Evolutionary conservation across 2,113 vertebrate species (phyloP).

Genomic region (Ranitomeya variabilis): DNA sequence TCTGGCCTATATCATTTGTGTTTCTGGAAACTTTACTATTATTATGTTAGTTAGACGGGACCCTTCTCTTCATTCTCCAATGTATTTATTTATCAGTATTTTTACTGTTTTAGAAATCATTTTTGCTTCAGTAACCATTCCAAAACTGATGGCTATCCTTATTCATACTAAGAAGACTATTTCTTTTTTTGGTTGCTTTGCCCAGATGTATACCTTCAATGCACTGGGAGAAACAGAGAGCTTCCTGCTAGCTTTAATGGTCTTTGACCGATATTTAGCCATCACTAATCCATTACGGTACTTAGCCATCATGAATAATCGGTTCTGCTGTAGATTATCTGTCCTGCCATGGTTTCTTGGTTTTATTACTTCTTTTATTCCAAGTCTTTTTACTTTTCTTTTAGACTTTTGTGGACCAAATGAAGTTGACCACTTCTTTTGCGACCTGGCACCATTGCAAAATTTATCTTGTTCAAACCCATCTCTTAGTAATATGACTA

Average conservation of each 20-base stretch:
- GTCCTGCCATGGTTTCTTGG: constrained; percentile 60
- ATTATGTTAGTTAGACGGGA: constrained; percentile 47
- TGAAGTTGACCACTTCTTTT: constrained; percentile 66
- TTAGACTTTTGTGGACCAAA: constrained; percentile 64
- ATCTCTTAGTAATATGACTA: constrained; percentile 60
- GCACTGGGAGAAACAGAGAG: constrained; percentile 65
- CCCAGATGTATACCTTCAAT: constrained; percentile 63
- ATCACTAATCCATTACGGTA: constrained; percentile 64
- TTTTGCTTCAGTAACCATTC: constrained; percentile 62
- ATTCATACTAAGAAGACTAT: constrained; percentile 54
- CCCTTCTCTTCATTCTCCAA: constrained; percentile 62
- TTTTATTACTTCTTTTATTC: constrained; percentile 61
- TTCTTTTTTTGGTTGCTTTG: constrained; percentile 61
- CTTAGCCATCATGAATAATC: constrained; percentile 55
- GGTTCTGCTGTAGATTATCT: constrained; percentile 57
- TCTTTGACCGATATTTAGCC: constrained; percentile 61
- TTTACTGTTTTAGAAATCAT: constrained; percentile 62
- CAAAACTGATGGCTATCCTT: constrained; percentile 62
- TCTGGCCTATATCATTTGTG: constrained; percentile 2
- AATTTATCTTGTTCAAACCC: constrained; percentile 62
- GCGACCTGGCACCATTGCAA: constrained; percentile 64
- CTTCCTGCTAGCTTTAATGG: constrained; percentile 64
- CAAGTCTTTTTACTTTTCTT: constrained; percentile 53
- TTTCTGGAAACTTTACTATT: constrained; percentile 14
- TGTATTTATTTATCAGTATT: constrained; percentile 65